Percentiles rank a stretch among this genome's conserved stretches.
These are phyloP conservation scores for Epistrophella euchroma DNA, from an alignment of 2,888 invertebrate genomes.

Conservation along the genomic window DNA sequence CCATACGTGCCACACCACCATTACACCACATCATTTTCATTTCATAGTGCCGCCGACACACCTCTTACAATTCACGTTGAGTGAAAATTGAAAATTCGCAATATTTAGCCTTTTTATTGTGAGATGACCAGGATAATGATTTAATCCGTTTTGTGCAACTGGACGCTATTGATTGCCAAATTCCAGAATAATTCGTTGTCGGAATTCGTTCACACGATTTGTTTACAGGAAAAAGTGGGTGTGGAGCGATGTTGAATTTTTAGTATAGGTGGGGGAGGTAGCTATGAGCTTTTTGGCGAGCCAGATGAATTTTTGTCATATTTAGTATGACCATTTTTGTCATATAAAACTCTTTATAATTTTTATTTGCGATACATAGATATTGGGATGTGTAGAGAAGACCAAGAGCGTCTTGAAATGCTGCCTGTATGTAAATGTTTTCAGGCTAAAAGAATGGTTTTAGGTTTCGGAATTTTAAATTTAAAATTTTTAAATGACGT, in stretches of 20 bases:
- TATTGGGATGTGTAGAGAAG: too few relatives aligned
- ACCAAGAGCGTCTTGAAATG: too few relatives aligned
- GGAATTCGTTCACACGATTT: constrained; percentile 73
- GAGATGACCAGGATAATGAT: constrained; percentile 75
- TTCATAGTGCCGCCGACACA: constrained; percentile 5
- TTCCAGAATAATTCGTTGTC: constrained; percentile 73
- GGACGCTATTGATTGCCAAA: constrained; percentile 74
- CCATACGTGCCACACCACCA: neutral
- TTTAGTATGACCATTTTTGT: neutral
- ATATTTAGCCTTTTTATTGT: constrained; percentile 76
- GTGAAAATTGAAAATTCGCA: constrained; percentile 74
- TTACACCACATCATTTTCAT: too few relatives aligned
- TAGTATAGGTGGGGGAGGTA: neutral
- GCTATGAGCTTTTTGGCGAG: neutral
- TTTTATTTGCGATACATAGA: too few relatives aligned
- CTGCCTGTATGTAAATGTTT: too few relatives aligned
- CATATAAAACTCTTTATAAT: too few relatives aligned
- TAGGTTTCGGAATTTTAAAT: too few relatives aligned
- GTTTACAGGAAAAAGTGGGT: constrained; percentile 41
- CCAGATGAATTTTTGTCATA: constrained; percentile 8
- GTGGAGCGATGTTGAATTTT: neutral
- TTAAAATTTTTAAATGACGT: too few relatives aligned
- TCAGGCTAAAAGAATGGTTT: too few relatives aligned
- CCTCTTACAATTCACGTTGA: constrained; percentile 63
- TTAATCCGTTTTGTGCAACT: constrained; percentile 74